Evolutionary conservation across 2,888 invertebrate species (phyloP).

Genomic region (Diarsia dahlii): DNA sequence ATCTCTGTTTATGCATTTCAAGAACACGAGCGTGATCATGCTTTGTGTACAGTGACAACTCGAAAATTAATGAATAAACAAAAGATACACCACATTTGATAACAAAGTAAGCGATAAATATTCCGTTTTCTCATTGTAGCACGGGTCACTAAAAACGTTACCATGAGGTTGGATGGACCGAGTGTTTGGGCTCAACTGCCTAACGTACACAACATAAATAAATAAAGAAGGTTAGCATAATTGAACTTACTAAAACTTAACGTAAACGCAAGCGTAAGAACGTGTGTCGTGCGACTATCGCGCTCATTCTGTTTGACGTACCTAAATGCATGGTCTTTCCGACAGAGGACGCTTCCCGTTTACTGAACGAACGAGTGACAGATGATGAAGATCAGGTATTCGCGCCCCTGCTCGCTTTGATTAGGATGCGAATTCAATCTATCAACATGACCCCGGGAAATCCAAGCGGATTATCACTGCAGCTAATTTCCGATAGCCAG

Average conservation of each 20-base stretch:
- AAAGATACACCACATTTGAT: slow-evolving; percentile 40
- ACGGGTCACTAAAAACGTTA: slow-evolving; percentile 67
- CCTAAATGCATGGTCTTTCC: not conserved
- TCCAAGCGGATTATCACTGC: not conserved
- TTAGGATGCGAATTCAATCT: not conserved
- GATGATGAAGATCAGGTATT: not conserved
- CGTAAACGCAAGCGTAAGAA: not conserved
- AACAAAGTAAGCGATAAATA: slow-evolving; percentile 53
- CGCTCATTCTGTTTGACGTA: not conserved
- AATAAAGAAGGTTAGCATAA: not conserved
- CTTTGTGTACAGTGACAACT: slow-evolving; percentile 3
- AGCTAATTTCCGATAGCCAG: not conserved
- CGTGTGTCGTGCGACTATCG: not conserved
- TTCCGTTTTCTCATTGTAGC: slow-evolving; percentile 59
- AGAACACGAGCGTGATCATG: too few relatives aligned
- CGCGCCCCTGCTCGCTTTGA: not conserved
- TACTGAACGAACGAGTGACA: not conserved
- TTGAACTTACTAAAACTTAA: not conserved
- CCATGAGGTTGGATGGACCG: slow-evolving; percentile 70
- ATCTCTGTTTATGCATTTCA: not conserved
- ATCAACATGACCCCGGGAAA: not conserved
- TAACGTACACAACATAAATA: slow-evolving; percentile 20
- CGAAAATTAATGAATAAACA: slow-evolving; percentile 35
- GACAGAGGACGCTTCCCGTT: not conserved
- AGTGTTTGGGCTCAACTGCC: slow-evolving; percentile 74